These are phyloP conservation scores for Passer montanus DNA, from an alignment of 2,113 vertebrate genomes.

Conservation along the genomic window DNA sequence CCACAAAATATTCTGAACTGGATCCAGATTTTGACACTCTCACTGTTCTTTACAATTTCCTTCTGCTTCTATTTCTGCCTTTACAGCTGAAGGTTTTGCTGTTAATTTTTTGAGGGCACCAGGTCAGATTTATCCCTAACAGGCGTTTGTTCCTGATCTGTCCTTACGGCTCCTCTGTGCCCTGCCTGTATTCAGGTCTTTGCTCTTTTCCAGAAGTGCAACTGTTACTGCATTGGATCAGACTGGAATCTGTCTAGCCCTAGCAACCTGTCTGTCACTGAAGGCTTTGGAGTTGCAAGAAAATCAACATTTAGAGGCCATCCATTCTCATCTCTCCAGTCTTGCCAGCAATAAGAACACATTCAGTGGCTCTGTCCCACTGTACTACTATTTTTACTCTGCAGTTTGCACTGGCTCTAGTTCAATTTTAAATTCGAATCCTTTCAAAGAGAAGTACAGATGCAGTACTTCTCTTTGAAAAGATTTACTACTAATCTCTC, in stretches of 20 bases:
- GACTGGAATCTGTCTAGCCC: background rate
- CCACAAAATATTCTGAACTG: background rate
- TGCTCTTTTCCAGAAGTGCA: background rate
- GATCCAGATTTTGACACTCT: background rate
- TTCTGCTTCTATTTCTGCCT: background rate
- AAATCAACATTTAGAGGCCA: background rate
- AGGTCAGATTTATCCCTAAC: conserved; percentile 1
- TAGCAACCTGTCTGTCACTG: background rate
- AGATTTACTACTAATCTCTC: conserved; percentile 36
- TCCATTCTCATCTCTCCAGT: background rate
- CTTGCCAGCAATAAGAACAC: rapidly evolving
- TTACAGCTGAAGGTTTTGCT: background rate
- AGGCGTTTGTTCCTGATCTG: background rate
- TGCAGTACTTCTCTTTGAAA: conserved; percentile 12
- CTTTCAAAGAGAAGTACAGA: background rate
- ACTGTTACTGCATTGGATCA: background rate
- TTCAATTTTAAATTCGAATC: background rate
- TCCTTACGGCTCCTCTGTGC: background rate
- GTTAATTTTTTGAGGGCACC: background rate
- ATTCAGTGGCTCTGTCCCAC: rapidly evolving
- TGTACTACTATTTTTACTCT: background rate
- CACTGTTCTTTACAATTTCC: background rate
- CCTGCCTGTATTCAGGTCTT: background rate
- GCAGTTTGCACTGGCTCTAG: background rate
- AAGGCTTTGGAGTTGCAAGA: background rate